These are phyloP conservation scores for Drosophila aldrichi DNA, from an alignment of 2,888 invertebrate genomes.

Conservation along the genomic window DNA sequence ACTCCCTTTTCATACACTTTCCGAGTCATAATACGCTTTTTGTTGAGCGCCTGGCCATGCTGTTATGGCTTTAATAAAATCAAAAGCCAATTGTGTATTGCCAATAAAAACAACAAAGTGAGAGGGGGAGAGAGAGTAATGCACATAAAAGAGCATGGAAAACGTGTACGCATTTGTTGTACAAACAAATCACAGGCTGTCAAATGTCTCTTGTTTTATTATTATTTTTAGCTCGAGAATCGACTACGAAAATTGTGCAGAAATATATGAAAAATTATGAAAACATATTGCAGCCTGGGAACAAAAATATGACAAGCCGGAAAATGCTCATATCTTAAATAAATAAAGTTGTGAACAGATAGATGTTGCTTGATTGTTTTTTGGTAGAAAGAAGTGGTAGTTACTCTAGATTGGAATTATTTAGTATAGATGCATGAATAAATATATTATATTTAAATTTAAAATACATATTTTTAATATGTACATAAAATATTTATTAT, in stretches of 20 bases:
- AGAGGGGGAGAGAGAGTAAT: constrained; percentile 13
- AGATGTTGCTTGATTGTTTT: not conserved
- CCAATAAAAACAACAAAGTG: constrained; percentile 45
- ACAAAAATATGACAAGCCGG: not conserved
- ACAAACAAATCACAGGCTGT: constrained; percentile 38
- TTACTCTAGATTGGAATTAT: not conserved
- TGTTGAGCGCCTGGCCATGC: constrained; percentile 29
- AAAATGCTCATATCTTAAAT: constrained; percentile 4
- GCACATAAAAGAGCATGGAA: constrained; percentile 33
- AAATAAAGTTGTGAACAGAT: constrained; percentile 5
- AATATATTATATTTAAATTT: too few relatives aligned
- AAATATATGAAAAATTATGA: constrained; percentile 17
- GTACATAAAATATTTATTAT: too few relatives aligned
- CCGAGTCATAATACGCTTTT: constrained; percentile 43
- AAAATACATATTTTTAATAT: too few relatives aligned
- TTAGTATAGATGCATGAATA: not conserved
- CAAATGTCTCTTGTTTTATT: constrained; percentile 20
- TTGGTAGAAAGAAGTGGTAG: not conserved
- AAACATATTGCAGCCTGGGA: constrained; percentile 24
- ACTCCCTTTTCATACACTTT: constrained; percentile 53
- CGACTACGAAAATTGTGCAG: constrained; percentile 23
- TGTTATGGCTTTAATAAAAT: constrained; percentile 60
- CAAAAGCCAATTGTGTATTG: constrained; percentile 45
- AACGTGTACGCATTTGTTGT: constrained; percentile 33
- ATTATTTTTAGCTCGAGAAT: constrained; percentile 36